Evolutionary conservation across 23 tunicate species (phyloP).

Genomic region (Styela plicata): DNA sequence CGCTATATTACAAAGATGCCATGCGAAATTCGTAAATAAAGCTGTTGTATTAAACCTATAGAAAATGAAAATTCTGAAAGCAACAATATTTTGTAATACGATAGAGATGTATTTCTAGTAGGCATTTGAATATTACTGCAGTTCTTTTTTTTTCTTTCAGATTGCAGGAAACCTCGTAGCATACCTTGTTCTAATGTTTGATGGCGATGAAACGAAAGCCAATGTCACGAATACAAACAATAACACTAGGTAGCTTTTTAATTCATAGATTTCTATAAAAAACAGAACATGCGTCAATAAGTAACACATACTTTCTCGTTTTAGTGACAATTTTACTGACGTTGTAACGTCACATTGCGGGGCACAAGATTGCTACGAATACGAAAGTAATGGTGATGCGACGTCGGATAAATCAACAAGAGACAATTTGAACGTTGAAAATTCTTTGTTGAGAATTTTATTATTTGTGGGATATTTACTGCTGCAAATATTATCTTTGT

Average conservation of each 20-base stretch:
- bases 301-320: background rate
- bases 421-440: background rate
- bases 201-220: background rate
- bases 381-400: background rate
- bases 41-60: too few species aligned
- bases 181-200: background rate
- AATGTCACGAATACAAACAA: background rate
- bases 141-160: background rate
- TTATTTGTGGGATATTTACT: background rate
- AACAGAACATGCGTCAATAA: too few species aligned
- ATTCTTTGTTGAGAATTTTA: background rate
- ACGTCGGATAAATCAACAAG: background rate
- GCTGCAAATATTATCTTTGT: background rate
- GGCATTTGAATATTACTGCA: too few species aligned
- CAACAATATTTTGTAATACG: too few species aligned
- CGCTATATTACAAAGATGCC: too few species aligned
- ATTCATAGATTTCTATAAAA: too few species aligned
- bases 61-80: too few species aligned
- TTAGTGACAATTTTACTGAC: background rate
- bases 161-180: slow-evolving; percentile 19
- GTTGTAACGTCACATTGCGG: background rate
- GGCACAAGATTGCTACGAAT: slow-evolving; percentile 21
- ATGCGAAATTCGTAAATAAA: too few species aligned
- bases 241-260: background rate
- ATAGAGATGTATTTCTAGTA: too few species aligned